These are phyloP conservation scores for Characodon lateralis DNA, from an alignment of 2,797 vertebrate species.

Conservation along the genomic window DNA sequence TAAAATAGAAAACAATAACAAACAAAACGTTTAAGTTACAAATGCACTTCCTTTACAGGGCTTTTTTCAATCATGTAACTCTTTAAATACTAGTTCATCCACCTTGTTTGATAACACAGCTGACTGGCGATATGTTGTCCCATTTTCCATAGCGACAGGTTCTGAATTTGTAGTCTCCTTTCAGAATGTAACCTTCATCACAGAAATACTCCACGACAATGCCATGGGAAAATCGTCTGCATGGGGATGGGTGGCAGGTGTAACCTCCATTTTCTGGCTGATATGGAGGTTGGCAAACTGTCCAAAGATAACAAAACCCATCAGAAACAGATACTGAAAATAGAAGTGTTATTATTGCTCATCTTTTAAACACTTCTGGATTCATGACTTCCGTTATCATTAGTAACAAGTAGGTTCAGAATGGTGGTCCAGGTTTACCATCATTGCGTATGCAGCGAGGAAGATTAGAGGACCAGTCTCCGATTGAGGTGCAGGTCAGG, in stretches of 20 bases:
- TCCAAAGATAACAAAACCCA: conserved; percentile 22
- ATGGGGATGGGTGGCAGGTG: conserved; percentile 89
- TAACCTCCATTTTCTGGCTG: conserved; percentile 91
- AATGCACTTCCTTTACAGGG: neutral
- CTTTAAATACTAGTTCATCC: neutral
- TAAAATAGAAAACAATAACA: neutral
- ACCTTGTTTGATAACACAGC: conserved; percentile 89
- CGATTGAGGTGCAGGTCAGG: conserved; percentile 71
- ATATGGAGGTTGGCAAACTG: conserved; percentile 89
- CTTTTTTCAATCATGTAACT: neutral
- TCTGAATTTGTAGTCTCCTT: conserved; percentile 91
- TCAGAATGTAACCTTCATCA: conserved; percentile 89
- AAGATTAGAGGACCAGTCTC: conserved; percentile 77
- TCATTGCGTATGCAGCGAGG: conserved; percentile 76
- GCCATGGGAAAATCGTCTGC: conserved; percentile 84
- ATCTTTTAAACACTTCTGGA: neutral
- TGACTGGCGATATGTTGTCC: conserved; percentile 89
- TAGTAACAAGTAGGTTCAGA: neutral
- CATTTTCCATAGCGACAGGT: conserved; percentile 92
- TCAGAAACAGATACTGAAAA: neutral
- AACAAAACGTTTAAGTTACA: neutral
- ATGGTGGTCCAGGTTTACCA: conserved; percentile 43
- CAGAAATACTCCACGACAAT: conserved; percentile 93
- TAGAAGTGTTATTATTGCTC: neutral
- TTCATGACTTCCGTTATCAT: neutral